Evolutionary conservation across 2,113 vertebrate genomes (phyloP).

Genomic region (Oryzias javanicus): DNA sequence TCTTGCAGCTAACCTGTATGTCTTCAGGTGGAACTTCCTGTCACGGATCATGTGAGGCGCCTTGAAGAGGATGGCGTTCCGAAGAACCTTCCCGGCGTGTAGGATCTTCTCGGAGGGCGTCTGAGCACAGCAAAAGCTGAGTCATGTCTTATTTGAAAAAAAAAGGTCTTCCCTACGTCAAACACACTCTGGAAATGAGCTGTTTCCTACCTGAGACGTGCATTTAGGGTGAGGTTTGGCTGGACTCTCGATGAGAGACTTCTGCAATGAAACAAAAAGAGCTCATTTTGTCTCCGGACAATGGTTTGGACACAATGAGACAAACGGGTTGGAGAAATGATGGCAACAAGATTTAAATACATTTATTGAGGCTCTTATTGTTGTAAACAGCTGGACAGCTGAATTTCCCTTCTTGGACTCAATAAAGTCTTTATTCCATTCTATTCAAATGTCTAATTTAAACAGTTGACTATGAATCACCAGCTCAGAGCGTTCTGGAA

Average conservation of each 20-base stretch:
- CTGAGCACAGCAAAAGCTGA: conserved; percentile 59
- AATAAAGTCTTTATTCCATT: no score
- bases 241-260: conserved; percentile 86
- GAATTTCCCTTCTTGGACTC: no score
- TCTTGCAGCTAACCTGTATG: conserved; percentile 84
- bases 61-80: conserved; percentile 86
- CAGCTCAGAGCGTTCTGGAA: no score
- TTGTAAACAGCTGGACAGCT: no score
- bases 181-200: conserved; percentile 34
- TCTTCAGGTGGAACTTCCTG: conserved; percentile 96
- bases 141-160: conserved; percentile 10
- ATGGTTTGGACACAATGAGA: no score
- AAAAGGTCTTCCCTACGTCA: neutral
- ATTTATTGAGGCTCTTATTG: no score
- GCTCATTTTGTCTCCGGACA: conserved; percentile 3
- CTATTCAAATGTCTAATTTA: no score
- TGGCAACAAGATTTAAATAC: no score
- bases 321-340: no score
- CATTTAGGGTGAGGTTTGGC: conserved; percentile 85
- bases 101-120: conserved; percentile 95
- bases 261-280: conserved; percentile 89
- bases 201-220: conserved; percentile 85
- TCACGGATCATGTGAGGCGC: conserved; percentile 98
- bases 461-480: no score
- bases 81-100: conserved; percentile 87